Base-by-base conservation (phyloP, 2,113 vertebrate genomes). In the Oceanodroma tethys region DNA sequence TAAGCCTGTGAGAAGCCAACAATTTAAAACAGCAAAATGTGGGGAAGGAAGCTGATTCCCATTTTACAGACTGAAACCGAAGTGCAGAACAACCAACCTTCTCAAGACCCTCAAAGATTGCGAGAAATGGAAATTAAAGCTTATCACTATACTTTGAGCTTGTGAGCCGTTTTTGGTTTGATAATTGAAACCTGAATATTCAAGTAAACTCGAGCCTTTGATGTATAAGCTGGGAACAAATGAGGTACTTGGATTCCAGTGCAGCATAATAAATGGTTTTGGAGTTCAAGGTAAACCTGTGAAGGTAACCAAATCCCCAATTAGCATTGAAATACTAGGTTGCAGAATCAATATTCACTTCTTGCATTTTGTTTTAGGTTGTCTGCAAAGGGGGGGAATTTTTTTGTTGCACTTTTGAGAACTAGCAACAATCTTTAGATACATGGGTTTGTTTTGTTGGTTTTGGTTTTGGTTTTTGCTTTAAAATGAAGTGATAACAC, bases 101-200 rank as follows among this genome's bases (percentile, higher is more conserved):
- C 71, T 50, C 22, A 66, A 62, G 38, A 42, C 18, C 2, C 9
- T 76, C 16, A 34, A 45, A 75, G 26, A 17, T 7, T 70, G 40
- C 0, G 0, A 73, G 34, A 95, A 83, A 72, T 55, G 10, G 20
- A 70, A 88, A 63, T 86, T 34, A 70, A 81, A 81, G 60, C 17
- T 50, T 67, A 27, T 1, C 0, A 0, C 45, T 76, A 3, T 59
- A 2, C n/a, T 58, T 67, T 1, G 8, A 75, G 47, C 53, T 81
- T 85, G 30, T 56, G 27, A 85, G 13, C 32, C 26, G 13, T 78
- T 80, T 91, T 86, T 91, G 4, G 6, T 50, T 70, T 85, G 47
- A 62, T 81, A 82, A 82, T n/a, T 81, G 53, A 82, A 92, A 88
- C 27, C 18, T 72, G 32, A 65, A 48, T 80, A 62, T 59, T 80